These are phyloP conservation scores for Danio tinwini DNA, from an alignment of 2,797 vertebrate species.

Conservation along the genomic window DNA sequence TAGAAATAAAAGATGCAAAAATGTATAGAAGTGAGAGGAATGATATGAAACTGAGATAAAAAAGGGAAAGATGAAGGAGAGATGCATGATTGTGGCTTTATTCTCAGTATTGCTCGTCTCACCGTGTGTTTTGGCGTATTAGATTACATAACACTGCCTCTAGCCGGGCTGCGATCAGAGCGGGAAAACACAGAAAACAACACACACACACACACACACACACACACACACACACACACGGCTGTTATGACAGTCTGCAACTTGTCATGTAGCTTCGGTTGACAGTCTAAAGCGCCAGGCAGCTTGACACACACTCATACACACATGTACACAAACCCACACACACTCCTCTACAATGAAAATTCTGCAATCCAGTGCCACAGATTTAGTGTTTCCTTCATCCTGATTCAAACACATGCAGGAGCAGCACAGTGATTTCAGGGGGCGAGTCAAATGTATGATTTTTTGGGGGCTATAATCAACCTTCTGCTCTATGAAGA, in stretches of 20 bases:
- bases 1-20: neutral
- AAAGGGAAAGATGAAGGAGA: conserved; percentile 39
- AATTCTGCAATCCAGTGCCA: neutral
- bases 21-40: conserved; percentile 17
- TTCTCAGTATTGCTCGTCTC: conserved; percentile 3
- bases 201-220: neutral
- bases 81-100: conserved; percentile 45
- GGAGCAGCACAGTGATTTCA: neutral
- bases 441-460: no score
- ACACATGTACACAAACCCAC: neutral
- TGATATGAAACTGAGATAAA: conserved; percentile 40
- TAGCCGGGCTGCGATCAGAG: conserved; percentile 44
- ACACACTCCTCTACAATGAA: neutral
- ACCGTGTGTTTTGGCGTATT: conserved; percentile 42
- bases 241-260: neutral
- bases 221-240: conserved; percentile 4
- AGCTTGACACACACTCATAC: conserved; percentile 15
- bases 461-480: neutral
- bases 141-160: conserved; percentile 56
- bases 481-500: neutral
- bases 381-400: neutral
- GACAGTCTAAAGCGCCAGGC: conserved; percentile 10
- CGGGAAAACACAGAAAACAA: conserved; percentile 41
- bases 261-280: conserved; percentile 27
- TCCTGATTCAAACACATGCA: neutral